Evolutionary conservation across 2,888 invertebrate genomes (phyloP).

Genomic region (Keiferia lycopersicella): DNA sequence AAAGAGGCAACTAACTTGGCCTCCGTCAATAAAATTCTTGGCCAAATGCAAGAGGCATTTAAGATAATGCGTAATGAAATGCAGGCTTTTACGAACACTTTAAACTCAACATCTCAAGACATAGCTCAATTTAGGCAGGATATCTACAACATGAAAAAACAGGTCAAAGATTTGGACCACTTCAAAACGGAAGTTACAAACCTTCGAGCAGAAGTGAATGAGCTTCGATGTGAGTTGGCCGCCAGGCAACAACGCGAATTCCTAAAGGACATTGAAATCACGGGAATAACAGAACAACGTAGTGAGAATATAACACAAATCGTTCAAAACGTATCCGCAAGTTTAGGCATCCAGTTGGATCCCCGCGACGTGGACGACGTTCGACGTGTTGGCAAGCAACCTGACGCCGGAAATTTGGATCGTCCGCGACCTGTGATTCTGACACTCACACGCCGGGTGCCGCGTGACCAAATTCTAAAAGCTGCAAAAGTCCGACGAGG

Average conservation of each 20-base stretch:
- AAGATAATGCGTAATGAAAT: too few species aligned
- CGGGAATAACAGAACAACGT: background rate
- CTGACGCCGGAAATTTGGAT: background rate
- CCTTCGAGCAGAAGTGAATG: background rate
- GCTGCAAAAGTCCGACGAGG: constrained; percentile 32
- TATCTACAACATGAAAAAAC: too few species aligned
- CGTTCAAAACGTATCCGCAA: background rate
- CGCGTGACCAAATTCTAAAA: constrained; percentile 20
- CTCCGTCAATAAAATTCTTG: too few species aligned
- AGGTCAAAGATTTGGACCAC: too few species aligned
- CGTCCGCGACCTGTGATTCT: constrained; percentile 7
- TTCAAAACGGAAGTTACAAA: background rate
- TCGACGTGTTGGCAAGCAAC: background rate
- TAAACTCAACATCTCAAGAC: too few species aligned
- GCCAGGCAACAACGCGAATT: background rate
- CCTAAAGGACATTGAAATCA: background rate
- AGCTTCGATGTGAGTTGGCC: background rate
- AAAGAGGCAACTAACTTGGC: too few species aligned
- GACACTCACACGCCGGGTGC: constrained; percentile 2
- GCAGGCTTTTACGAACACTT: too few species aligned
- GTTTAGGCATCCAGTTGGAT: background rate
- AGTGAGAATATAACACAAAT: background rate
- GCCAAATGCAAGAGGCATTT: too few species aligned
- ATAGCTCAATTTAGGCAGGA: too few species aligned
- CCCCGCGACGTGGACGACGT: constrained; percentile 6